A percentile compares a stretch with the other conserved stretches of the same genome.
phyloP scores from a whole-genome alignment of 2,113 vertebrate genomes.

The Camelus dromedarius region DNA sequence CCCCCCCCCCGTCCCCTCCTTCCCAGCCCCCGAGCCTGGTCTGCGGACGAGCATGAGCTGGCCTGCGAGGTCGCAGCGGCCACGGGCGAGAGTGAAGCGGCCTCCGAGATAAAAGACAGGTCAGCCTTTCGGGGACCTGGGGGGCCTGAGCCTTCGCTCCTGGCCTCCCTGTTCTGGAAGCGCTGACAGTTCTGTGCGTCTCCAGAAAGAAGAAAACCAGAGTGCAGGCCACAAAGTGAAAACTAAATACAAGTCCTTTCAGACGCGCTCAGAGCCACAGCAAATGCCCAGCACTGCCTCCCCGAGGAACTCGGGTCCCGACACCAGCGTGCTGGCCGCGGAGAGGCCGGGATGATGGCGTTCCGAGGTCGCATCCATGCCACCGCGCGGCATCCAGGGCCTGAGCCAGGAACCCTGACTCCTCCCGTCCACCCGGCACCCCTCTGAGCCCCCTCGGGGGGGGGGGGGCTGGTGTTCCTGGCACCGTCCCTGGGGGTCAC shows the following conservation, averaged over 20 bases:
- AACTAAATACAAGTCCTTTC: not conserved
- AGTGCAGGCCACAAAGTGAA: not conserved
- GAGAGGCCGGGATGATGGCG: rapidly evolving
- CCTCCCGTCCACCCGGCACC: rapidly evolving
- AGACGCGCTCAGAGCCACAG: not conserved
- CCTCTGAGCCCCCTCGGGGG: not conserved
- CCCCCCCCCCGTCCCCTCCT: rapidly evolving
- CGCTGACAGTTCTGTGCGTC: not conserved
- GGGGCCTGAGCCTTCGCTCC: not conserved
- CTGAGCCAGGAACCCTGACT: rapidly evolving
- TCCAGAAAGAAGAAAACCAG: not conserved
- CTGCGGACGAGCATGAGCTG: not conserved
- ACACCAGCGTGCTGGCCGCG: rapidly evolving
- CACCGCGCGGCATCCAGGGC: not conserved
- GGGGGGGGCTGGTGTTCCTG: rapidly evolving
- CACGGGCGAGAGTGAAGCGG: not conserved
- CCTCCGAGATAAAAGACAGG: not conserved
- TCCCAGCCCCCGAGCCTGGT: not conserved
- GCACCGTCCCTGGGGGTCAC: rapidly evolving
- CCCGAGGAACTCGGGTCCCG: not conserved
- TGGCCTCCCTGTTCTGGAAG: not conserved
- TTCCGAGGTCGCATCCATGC: too few species aligned
- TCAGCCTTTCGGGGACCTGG: not conserved
- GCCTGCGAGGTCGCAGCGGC: not conserved
- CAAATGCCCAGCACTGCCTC: not conserved